Base-by-base conservation (phyloP, 2,113 vertebrate species). In the Carettochelys insculpta region DNA sequence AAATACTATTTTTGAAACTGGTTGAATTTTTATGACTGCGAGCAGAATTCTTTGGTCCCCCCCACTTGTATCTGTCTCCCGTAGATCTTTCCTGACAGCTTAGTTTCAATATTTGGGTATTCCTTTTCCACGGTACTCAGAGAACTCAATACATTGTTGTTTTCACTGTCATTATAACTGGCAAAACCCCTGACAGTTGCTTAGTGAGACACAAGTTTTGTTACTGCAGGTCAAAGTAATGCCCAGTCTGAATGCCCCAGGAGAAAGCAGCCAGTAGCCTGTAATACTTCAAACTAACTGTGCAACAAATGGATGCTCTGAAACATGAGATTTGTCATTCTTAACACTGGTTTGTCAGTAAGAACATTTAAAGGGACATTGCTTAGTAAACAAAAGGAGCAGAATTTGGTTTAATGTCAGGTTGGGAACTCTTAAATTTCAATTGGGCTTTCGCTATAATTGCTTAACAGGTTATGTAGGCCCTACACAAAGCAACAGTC, bases 201-300 rank as follows among this genome's bases (percentile, higher is more conserved):
- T 73, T 50, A 17, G 22, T 84, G 86, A 86, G 71, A 2, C 10
- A 76, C 90, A 80, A 61, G n/a, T 80, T 91, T 81, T 51, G 80
- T 50, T 51, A 56, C 50, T 75, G 41, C 79, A n/a, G 25, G 17
- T 54, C 5, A 11, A 88, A 77, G 5, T 1, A 24, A 8, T 51
- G 87, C 12, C 50, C 41, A 16, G 13, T n/a, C 47, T 58, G 41
- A 68, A 19, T 41, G 16, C 1, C 38, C n/a, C 1, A 47, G 79
- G 53, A 47, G 76, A 53, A 25, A 19, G 29, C 45, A 77, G 8
- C 8, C 0, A 0, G 0, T 1, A 1, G 38, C 8, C 2, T 0
- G 12, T 31, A 14, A 0, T 3, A 48, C n/a, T 24, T 65, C 27
- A 85, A 22, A 68, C 17, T 31, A 19, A 77, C n/a, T 45, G 24